Evolutionary conservation across 2,797 vertebrate genomes (phyloP), one percentile per base, ranked within the genome.

Genomic region (Takifugu rubripes): DNA sequence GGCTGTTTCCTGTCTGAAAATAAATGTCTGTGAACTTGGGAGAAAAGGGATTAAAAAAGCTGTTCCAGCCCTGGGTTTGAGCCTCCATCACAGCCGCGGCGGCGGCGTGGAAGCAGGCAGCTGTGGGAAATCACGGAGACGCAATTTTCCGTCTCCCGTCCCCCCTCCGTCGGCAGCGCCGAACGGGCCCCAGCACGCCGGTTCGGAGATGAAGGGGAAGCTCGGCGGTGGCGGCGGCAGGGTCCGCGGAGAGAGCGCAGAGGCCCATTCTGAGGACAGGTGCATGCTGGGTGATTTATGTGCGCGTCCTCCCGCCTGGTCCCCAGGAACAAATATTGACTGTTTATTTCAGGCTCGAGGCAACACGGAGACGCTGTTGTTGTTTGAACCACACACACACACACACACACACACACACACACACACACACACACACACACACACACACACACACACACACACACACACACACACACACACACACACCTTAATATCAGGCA

Each of bases 221-320:
- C 79, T 77, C 81, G 65, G 81, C 73, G 74, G 74, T 84, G 78
- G 82, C 74, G 45, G 65, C 61, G 77, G 21, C 21, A 21, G 21
- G 21, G 85, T 84, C 89, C 36, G 9, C 90, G 91, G 89, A 91
- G 87, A 84, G 85, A 88, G 85, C 84, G 87, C 79, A 74, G 61
- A 64, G 66, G 84, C 81, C 83, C 90, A 85, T 72, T 82, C 84
- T 85, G 84, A 85, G 78, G 90, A 91, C 90, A 91, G 90, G 82
- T 88, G 88, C 88, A 88, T 79, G 82, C 87, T 90, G 86, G 85
- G 83, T 92, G 91, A 92, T 92, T 92, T 90, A 91, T 92, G 86
- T 87, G 67, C 8, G 52, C 54, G 72, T 90, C 84, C 81, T 82
- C 75, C 83, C 47, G 61, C 70, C 66, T n/a, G 83, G 83, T 88